Base-by-base conservation (phyloP, 2,888 invertebrate species). In the Monoplex corrugatus region DNA sequence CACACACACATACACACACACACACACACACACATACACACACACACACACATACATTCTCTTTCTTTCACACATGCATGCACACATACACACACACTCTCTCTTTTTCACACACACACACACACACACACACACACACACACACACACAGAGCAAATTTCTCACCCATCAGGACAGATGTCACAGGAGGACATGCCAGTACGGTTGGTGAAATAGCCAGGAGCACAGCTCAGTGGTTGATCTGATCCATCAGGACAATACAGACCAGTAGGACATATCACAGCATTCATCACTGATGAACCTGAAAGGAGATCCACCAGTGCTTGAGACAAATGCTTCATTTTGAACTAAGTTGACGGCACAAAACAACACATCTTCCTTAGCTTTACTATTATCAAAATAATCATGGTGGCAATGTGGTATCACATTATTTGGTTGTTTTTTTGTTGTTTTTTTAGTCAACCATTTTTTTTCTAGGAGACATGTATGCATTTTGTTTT, bases 161-260 rank as follows among this genome's bases (percentile, higher is more conserved):
- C 86, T 68, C 88, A 95, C 95, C 95, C 94, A 91, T 93, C 92
- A 28, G 95, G 95, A 91, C 95, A 95, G 45, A 93, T 93, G 32
- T 91, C 93, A 89, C 95, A 95, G 40, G 92, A 89, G 90, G 92
- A 95, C 87, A 91, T 91, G n/a, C 93, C 94, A 0, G 94, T 94
- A 84, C 92, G 93, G 90, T 95, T 95, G 84, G 95, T 95, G 91
- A 92, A 95, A 86, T 92, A 93, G 0, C 95, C 94, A 38, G 93
- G 90, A 0, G 91, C 84, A 91, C 95, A 95, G 45, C 93, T 93
- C 43, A 90, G 85, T 35, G 95, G 94, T 75, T 90, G 87, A 32
- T 92, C 92, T 44, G 94, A 94, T 8, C 93, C 94, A 75, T 92
- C 91, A 38, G 94, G 94, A 89, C 95, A 95, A 88, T 94, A 91